phyloP scores from a whole-genome alignment of 2,888 invertebrate species.

The Altica lythri region DNA sequence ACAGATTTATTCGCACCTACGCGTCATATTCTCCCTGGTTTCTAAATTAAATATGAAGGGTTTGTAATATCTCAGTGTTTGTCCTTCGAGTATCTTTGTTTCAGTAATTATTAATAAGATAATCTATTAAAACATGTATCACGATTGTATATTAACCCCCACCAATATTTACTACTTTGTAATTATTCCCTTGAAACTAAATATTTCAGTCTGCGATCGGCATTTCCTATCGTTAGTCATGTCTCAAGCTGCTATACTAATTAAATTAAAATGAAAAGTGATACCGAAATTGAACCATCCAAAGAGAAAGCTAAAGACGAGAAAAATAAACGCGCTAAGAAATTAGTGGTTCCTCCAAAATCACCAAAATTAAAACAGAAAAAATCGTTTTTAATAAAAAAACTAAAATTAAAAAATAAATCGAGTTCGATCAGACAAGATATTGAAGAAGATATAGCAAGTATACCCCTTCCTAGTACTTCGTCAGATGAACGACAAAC shows the following conservation, averaged over 20 bases:
- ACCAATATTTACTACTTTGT: constrained; percentile 24
- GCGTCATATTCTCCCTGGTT: too few species aligned
- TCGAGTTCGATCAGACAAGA: constrained; percentile 24
- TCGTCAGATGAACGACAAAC: constrained; percentile 43
- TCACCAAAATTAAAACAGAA: constrained; percentile 41
- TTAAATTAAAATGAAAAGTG: constrained; percentile 45
- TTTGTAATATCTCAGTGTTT: too few species aligned
- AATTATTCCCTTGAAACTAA: constrained; percentile 38
- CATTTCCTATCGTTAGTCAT: constrained; percentile 31
- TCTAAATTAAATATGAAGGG: too few species aligned
- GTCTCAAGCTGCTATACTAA: constrained; percentile 21
- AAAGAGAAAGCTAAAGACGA: constrained; percentile 31
- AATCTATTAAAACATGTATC: too few species aligned
- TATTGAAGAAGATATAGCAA: constrained; percentile 34
- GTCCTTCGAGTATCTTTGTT: too few species aligned
- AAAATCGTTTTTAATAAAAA: constrained; percentile 45
- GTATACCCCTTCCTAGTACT: constrained; percentile 38
- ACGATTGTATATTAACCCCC: too few species aligned
- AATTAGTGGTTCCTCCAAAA: constrained; percentile 39
- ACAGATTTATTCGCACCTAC: too few species aligned
- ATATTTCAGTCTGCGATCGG: constrained; percentile 37
- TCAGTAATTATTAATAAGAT: too few species aligned
- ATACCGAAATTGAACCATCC: constrained; percentile 33
- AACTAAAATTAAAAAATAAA: constrained; percentile 45
- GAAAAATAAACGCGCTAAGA: constrained; percentile 36